Evolutionary conservation across 2,888 invertebrate species (phyloP), one percentile per base, ranked within the genome.

Genomic region (Hetaerina titia): DNA sequence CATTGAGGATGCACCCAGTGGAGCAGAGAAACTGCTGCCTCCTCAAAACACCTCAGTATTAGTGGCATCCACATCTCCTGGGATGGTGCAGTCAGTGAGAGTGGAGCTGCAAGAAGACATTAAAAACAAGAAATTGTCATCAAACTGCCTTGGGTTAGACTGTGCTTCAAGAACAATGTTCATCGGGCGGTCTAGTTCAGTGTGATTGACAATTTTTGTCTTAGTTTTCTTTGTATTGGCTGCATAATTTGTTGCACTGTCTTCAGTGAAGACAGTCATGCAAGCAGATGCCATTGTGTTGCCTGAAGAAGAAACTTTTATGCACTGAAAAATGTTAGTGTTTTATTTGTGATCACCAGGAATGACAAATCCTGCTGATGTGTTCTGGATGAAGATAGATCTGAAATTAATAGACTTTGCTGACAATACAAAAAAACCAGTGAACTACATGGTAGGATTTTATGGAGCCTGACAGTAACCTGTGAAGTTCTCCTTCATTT

Each of bases 91-190:
- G 56, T 64, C 92, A 92, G 92, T 92, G 56, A 92, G 56, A 74
- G 69, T 69, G 19, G 92, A 92, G 57, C 45, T 92, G 15, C 92
- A 92, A 92, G 92, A 57, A 74, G 92, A 92, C 19, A 60, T 17
- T 17, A 69, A 69, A 74, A 19, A 92, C 92, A 74, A 19, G 56
- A 92, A 19, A 69, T 92, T 92, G 69, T 64, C 92, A 31, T 45
- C 45, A 92, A 74, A 92, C 92, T 92, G 92, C 69, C 92, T 92
- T 25, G 56, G 56, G 69, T 74, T 92, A 64, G 92, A 69, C 92
- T 92, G 92, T 69, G 92, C 92, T 92, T 92, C 92, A 45, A 92
- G 92, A 56, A 92, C 92, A 45, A 45, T 69, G 92, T 69, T 92
- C 92, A 92, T 69, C 6, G 92, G 69, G 17, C 92, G 92, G 56